Evolutionary conservation across 2,797 vertebrate species (phyloP).

Genomic region (Sus cebifrons): DNA sequence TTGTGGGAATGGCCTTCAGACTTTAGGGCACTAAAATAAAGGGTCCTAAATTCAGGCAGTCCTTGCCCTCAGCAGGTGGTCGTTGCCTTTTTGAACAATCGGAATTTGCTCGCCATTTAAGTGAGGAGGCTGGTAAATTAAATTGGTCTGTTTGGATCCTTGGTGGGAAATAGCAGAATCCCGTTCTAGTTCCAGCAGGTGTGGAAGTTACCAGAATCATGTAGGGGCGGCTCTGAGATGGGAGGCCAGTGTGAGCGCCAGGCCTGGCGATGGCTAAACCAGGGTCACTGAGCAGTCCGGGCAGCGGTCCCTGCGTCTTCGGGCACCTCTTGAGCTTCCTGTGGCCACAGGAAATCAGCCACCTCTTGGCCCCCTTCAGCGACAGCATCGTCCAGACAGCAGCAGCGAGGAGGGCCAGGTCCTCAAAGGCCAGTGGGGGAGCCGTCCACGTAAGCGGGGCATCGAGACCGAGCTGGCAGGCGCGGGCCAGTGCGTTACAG

Average conservation of each 20-base stretch:
- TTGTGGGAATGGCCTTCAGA: not conserved
- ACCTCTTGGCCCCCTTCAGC: not conserved
- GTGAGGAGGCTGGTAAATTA: too few species aligned
- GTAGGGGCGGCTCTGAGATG: not conserved
- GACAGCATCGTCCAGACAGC: not conserved
- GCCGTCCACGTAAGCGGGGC: not conserved
- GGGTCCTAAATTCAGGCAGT: not conserved
- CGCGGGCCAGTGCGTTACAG: fast-evolving
- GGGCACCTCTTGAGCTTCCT: not conserved
- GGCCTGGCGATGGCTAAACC: not conserved
- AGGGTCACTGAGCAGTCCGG: fast-evolving
- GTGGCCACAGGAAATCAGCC: not conserved
- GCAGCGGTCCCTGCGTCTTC: not conserved
- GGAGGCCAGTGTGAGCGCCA: not conserved
- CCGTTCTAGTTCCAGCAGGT: not conserved
- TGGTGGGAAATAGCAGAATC: not conserved
- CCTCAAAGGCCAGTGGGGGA: not conserved
- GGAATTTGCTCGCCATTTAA: not conserved
- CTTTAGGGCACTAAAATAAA: not conserved
- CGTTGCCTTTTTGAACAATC: not conserved
- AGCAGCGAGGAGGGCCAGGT: not conserved
- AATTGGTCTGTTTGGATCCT: not conserved
- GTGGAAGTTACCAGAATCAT: not conserved
- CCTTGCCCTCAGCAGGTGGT: not conserved
- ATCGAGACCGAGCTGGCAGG: fast-evolving